Percentiles rank a stretch among this genome's conserved stretches.
phyloP scores from a whole-genome alignment of 2,113 vertebrate species.

The Dunckerocampus dactyliophorus region DNA sequence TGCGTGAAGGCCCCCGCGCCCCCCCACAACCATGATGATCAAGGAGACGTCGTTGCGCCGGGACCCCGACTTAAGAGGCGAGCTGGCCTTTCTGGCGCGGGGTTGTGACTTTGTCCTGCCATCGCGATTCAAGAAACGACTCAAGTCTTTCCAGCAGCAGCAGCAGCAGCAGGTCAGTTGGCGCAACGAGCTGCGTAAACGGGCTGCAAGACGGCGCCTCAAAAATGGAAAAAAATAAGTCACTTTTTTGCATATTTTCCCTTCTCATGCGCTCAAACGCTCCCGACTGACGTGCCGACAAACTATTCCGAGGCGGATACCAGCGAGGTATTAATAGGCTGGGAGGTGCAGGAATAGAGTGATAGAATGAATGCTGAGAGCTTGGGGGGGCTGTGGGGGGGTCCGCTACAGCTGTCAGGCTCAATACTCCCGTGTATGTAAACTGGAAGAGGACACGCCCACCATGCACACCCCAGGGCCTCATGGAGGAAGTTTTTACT shows the following conservation, averaged over 20 bases:
- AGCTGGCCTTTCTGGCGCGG: conserved; percentile 93
- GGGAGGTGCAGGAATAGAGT: conserved; percentile 80
- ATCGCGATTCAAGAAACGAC: conserved; percentile 95
- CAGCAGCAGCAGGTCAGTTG: conserved; percentile 91
- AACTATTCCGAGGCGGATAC: conserved; percentile 88
- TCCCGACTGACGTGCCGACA: conserved; percentile 69
- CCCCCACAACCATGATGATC: conserved; percentile 87
- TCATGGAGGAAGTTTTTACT: conserved; percentile 2
- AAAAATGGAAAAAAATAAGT: no score
- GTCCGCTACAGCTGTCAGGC: conserved; percentile 70
- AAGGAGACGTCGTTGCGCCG: conserved; percentile 92
- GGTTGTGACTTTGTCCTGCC: conserved; percentile 99
- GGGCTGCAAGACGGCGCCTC: neutral
- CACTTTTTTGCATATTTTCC: conserved; percentile 9
- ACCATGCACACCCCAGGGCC: conserved; percentile 3
- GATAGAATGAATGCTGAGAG: conserved; percentile 78
- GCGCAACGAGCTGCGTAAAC: conserved; percentile 23
- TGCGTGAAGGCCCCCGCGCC: conserved; percentile 42
- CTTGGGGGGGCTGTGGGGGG: conserved; percentile 9
- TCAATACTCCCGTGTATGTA: conserved; percentile 46
- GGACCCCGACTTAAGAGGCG: conserved; percentile 95
- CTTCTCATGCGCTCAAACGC: conserved; percentile 3
- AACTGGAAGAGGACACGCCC: conserved; percentile 21
- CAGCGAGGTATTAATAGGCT: conserved; percentile 90
- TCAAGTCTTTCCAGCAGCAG: conserved; percentile 96